Evolutionary conservation across 2,888 invertebrate genomes (phyloP).

Genomic region (Acanthopleura granulata): DNA sequence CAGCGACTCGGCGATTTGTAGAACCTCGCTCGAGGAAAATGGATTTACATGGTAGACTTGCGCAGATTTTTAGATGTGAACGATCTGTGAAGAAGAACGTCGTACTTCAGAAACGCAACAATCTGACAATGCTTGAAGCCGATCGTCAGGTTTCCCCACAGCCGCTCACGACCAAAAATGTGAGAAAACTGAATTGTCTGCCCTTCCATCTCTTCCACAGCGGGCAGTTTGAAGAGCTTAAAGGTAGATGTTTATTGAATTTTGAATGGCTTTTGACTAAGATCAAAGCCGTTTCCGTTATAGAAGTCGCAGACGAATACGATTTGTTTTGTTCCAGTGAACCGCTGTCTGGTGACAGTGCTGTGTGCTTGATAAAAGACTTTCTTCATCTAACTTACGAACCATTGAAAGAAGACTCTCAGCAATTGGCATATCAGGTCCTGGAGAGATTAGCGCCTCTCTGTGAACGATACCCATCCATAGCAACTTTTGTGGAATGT

Average conservation of each 20-base stretch:
- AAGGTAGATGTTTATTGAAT: slow-evolving; percentile 92
- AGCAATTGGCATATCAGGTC: slow-evolving; percentile 10
- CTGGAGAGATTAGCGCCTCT: neutral
- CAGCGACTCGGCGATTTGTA: slow-evolving; percentile 43
- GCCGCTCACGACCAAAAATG: slow-evolving; percentile 27
- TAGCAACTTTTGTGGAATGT: neutral
- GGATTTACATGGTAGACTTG: slow-evolving; percentile 27
- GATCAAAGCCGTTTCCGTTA: slow-evolving; percentile 85
- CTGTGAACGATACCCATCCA: neutral
- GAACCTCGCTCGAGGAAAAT: neutral
- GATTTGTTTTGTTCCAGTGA: neutral
- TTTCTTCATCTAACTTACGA: neutral
- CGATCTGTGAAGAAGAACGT: slow-evolving; percentile 32
- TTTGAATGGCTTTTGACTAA: slow-evolving; percentile 97
- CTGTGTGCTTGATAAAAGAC: slow-evolving; percentile 76
- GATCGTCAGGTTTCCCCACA: slow-evolving; percentile 34
- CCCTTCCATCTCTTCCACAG: slow-evolving; percentile 40
- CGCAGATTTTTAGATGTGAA: slow-evolving; percentile 30
- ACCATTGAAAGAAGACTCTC: slow-evolving; percentile 8
- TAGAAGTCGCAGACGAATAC: neutral
- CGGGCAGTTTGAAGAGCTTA: slow-evolving; percentile 83
- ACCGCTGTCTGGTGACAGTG: slow-evolving; percentile 71
- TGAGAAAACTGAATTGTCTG: slow-evolving; percentile 33
- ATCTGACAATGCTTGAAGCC: slow-evolving; percentile 32
- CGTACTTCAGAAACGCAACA: slow-evolving; percentile 28